Percentiles rank a stretch among this genome's conserved stretches.
These are phyloP conservation scores for Cricetomys ansorgei DNA, from an alignment of 2,113 vertebrate genomes.

Conservation along the genomic window DNA sequence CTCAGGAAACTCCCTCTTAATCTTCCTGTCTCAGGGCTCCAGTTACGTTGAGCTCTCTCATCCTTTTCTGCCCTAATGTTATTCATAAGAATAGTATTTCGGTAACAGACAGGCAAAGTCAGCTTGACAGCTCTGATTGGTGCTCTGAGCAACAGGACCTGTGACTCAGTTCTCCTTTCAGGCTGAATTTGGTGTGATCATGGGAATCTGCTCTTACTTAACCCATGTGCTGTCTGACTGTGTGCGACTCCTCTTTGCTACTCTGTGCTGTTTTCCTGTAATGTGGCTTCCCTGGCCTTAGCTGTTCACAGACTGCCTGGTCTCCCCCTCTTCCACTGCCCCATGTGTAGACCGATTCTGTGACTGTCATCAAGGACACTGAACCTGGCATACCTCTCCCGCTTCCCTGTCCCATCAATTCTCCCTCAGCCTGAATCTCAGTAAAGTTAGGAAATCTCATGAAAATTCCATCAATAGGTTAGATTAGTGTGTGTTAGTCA, in stretches of 20 bases:
- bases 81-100: background rate
- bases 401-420: background rate
- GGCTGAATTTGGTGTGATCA: background rate
- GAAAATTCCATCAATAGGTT: background rate
- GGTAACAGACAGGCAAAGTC: background rate
- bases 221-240: background rate
- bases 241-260: background rate
- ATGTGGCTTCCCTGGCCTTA: background rate
- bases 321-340: background rate
- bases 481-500: background rate
- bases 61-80: background rate
- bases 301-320: fast-evolving
- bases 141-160: background rate
- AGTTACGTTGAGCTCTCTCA: background rate
- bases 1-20: background rate
- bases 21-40: background rate
- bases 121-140: background rate
- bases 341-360: background rate
- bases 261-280: background rate
- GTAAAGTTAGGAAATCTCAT: background rate
- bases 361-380: background rate
- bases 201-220: background rate
- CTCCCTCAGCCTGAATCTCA: background rate
- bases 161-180: background rate
- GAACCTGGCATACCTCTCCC: background rate